A percentile compares a stretch with the other conserved stretches of the same genome.
phyloP scores from a whole-genome alignment of 2,888 invertebrate genomes.

The Sussaba pulchella region DNA sequence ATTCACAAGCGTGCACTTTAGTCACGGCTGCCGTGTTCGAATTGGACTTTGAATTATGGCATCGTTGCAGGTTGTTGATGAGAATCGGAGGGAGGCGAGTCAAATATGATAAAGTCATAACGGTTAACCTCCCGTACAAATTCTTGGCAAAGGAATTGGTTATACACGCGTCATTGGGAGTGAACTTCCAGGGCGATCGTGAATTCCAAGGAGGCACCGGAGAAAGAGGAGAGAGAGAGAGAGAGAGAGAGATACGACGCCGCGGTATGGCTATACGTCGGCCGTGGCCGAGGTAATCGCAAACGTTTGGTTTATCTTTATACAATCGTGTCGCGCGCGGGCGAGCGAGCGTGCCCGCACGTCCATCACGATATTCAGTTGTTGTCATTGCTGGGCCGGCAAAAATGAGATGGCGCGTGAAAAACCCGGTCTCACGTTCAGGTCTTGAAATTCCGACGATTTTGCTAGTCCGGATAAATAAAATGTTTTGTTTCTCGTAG shows the following conservation, averaged over 20 bases:
- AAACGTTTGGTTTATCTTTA: slow-evolving; percentile 8
- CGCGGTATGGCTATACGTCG: too few species aligned
- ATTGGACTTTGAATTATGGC: background rate
- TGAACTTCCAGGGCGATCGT: slow-evolving; percentile 49
- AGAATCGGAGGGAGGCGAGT: background rate
- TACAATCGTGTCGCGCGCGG: slow-evolving; percentile 4
- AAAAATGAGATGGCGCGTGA: slow-evolving; percentile 37
- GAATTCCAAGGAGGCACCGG: slow-evolving; percentile 60
- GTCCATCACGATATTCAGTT: slow-evolving; percentile 33
- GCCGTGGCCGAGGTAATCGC: background rate
- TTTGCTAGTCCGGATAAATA: too few species aligned
- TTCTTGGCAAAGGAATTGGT: slow-evolving; percentile 65
- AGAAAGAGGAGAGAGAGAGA: background rate
- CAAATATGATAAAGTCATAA: slow-evolving; percentile 56
- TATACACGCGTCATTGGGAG: slow-evolving; percentile 51
- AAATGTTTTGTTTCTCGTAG: too few species aligned
- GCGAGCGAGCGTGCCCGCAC: slow-evolving; percentile 30
- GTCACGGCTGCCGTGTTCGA: background rate
- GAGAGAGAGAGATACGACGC: too few species aligned
- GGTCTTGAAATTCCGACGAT: too few species aligned
- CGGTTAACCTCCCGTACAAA: slow-evolving; percentile 59
- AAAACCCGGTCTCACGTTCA: too few species aligned
- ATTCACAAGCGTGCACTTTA: too few species aligned
- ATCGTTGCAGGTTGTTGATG: background rate
- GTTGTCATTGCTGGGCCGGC: slow-evolving; percentile 1